A percentile compares a stretch with the other conserved stretches of the same genome.
Conservation (phyloP, 2,113 vertebrate species). For the Pseudonaja textilis region DNA sequence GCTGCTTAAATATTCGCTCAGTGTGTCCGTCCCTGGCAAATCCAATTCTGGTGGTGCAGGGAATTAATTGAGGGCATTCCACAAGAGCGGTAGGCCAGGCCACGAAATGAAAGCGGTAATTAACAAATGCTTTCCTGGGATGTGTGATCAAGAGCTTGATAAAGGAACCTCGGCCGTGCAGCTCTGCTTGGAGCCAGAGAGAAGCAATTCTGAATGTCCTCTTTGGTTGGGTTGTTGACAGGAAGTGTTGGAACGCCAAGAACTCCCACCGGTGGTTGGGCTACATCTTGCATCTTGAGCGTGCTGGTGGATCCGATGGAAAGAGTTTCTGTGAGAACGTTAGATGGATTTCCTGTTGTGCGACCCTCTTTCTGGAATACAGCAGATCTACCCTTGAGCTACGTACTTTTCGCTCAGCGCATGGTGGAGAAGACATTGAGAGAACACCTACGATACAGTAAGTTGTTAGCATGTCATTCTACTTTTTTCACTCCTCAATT, state of each 20-base stretch:
- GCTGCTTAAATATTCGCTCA: not conserved
- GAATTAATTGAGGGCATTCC: not conserved
- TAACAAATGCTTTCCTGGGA: not conserved
- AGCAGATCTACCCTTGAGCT: not conserved
- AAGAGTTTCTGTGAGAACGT: not conserved
- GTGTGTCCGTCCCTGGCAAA: conserved; percentile 5
- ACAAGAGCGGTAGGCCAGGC: not conserved
- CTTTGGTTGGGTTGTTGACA: not conserved
- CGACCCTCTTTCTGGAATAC: not conserved
- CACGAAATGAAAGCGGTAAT: conserved; percentile 7
- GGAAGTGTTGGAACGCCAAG: not conserved
- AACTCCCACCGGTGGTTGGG: not conserved
- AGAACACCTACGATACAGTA: not conserved
- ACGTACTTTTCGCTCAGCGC: rapidly evolving
- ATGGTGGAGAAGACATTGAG: not conserved
- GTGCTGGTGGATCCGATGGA: not conserved
- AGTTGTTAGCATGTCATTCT: not conserved
- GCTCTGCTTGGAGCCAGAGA: not conserved
- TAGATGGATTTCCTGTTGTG: not conserved
- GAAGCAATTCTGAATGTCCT: not conserved
- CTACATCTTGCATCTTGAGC: no score
- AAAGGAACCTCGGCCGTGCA: not conserved
- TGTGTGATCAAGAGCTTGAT: not conserved
- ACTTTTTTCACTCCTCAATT: not conserved
- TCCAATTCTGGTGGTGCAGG: not conserved